These are phyloP conservation scores for Parochlus steinenii DNA, from an alignment of 2,888 invertebrate species.

Conservation along the genomic window DNA sequence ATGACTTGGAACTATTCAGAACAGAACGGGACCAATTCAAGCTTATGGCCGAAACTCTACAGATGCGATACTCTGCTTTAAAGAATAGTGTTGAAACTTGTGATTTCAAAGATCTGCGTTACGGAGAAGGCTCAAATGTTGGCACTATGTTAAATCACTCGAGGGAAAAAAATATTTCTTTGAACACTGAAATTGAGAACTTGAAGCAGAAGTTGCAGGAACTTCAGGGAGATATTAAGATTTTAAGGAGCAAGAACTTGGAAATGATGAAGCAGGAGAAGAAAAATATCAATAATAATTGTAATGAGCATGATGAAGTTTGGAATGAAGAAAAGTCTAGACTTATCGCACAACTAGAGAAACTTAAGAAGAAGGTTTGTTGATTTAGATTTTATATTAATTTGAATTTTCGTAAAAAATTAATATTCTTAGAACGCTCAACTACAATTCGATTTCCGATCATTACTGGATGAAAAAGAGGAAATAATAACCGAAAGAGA, in stretches of 20 bases:
- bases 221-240: slow-evolving; percentile 50
- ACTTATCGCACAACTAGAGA: slow-evolving; percentile 27
- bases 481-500: slow-evolving; percentile 65
- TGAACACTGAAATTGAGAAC: slow-evolving; percentile 42
- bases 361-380: slow-evolving; percentile 24
- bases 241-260: slow-evolving; percentile 33
- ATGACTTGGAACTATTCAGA: slow-evolving; percentile 60
- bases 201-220: slow-evolving; percentile 53
- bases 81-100: slow-evolving; percentile 25
- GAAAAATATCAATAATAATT: background rate
- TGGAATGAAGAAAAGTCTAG: slow-evolving; percentile 27
- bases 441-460: slow-evolving; percentile 57
- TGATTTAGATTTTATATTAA: background rate
- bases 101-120: slow-evolving; percentile 22
- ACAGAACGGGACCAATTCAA: slow-evolving; percentile 67
- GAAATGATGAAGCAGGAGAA: slow-evolving; percentile 21
- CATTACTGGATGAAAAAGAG: slow-evolving; percentile 70
- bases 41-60: slow-evolving; percentile 60
- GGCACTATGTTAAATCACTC: slow-evolving; percentile 40
- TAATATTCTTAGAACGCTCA: slow-evolving; percentile 42
- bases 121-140: slow-evolving; percentile 29
- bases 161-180: slow-evolving; percentile 39
- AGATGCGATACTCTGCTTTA: slow-evolving; percentile 34
- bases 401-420: background rate
- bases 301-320: slow-evolving; percentile 21